Conservation (phyloP, 2,113 vertebrate genomes). For the Hemicordylus capensis region DNA sequence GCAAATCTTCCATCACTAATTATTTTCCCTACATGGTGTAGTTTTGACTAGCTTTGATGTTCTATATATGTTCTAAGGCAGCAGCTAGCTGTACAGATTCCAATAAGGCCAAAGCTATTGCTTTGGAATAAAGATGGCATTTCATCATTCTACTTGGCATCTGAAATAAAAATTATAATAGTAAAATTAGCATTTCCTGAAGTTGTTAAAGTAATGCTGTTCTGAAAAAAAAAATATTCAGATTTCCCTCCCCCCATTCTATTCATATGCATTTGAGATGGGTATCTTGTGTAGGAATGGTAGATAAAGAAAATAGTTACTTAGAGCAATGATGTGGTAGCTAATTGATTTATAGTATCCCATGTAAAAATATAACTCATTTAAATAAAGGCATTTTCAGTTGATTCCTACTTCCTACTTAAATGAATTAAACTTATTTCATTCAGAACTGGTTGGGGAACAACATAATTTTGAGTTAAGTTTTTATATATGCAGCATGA, state of each 20-base stretch:
- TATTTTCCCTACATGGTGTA: background rate
- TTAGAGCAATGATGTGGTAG: background rate
- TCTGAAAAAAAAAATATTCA: background rate
- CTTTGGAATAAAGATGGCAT: background rate
- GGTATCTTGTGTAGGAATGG: background rate
- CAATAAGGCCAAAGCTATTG: background rate
- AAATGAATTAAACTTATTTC: background rate
- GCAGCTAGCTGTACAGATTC: background rate
- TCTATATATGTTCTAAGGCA: background rate
- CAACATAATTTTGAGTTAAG: background rate
- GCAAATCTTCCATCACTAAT: background rate
- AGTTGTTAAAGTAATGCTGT: background rate
- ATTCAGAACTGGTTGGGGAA: background rate
- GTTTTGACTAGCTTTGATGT: background rate
- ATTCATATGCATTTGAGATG: background rate
- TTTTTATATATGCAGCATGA: background rate
- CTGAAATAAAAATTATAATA: background rate
- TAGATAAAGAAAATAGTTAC: background rate
- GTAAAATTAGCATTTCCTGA: background rate
- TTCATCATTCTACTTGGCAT: background rate
- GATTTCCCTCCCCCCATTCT: background rate
- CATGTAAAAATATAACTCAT: background rate
- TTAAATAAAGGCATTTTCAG: constrained; percentile 12
- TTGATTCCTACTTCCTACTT: background rate
- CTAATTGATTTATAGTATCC: background rate